phyloP scores from a whole-genome alignment of 2,797 vertebrate species.

The Bradypus variegatus region DNA sequence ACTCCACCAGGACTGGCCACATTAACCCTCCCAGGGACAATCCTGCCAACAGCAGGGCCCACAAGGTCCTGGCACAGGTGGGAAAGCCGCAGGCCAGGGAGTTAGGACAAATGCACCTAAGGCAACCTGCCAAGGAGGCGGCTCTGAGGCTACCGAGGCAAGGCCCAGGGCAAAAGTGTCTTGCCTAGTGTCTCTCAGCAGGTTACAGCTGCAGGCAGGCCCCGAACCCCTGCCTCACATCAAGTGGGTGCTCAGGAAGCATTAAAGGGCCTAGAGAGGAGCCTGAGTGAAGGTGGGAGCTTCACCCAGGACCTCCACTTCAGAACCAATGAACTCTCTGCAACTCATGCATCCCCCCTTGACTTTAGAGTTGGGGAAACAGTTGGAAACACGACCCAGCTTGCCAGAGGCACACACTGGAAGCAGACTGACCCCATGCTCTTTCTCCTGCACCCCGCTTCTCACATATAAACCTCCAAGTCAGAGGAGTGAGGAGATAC shows the following conservation, averaged over 20 bases:
- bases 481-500: not conserved
- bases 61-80: not conserved
- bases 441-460: not conserved
- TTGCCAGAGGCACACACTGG: not conserved
- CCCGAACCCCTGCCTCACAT: not conserved
- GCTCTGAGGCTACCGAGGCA: not conserved
- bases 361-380: not conserved
- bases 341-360: not conserved
- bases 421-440: not conserved
- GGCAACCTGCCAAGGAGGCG: not conserved
- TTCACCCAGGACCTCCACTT: not conserved
- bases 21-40: not conserved
- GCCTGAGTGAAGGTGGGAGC: not conserved
- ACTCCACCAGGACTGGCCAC: not conserved
- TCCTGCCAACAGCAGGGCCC: not conserved
- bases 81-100: not conserved
- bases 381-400: not conserved
- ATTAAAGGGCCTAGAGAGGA: not conserved
- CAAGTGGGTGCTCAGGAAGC: not conserved
- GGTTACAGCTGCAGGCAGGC: not conserved
- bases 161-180: not conserved
- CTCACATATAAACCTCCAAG: not conserved
- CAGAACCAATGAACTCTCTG: not conserved
- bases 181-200: fast-evolving
- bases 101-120: too few relatives aligned